Conservation (phyloP, 1,140 invertebrate species). For the Neodiprion fabricii region DNA sequence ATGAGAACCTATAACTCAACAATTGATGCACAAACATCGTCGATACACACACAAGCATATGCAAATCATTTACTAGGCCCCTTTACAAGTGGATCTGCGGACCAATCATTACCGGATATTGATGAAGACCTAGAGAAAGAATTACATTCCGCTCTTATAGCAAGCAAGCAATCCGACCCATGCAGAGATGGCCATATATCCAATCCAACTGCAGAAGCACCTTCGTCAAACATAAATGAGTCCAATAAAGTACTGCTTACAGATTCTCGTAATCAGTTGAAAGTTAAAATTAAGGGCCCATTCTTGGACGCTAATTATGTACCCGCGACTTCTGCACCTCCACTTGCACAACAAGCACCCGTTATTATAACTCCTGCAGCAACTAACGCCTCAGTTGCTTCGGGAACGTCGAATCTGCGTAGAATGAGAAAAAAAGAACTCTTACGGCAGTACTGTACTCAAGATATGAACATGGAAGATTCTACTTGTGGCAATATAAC, state of each 20-base stretch:
- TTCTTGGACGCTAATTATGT: conserved; percentile 79
- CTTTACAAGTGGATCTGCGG: conserved; percentile 69
- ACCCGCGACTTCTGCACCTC: conserved; percentile 61
- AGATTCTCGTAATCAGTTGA: conserved; percentile 83
- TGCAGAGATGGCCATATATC: not conserved
- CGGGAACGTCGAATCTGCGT: conserved; percentile 76
- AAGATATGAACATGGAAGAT: conserved; percentile 86
- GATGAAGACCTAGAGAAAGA: conserved; percentile 83
- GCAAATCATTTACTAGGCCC: conserved; percentile 69
- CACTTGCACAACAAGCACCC: conserved; percentile 62
- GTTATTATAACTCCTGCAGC: conserved; percentile 60
- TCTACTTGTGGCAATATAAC: conserved; percentile 61
- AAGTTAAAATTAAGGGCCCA: conserved; percentile 90
- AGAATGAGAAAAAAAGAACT: conserved; percentile 91
- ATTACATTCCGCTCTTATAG: conserved; percentile 70
- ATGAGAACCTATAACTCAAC: conserved; percentile 81
- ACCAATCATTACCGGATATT: conserved; percentile 71
- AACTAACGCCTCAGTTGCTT: conserved; percentile 50
- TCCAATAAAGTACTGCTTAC: conserved; percentile 71
- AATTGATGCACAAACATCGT: conserved; percentile 59
- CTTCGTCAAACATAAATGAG: conserved; percentile 39
- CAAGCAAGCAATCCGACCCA: conserved; percentile 57
- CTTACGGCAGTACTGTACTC: conserved; percentile 82
- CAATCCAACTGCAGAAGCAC: conserved; percentile 7
- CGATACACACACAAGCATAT: conserved; percentile 63